Evolutionary conservation across 2,888 invertebrate species (phyloP).

Genomic region (Tetheella fluctuosa): DNA sequence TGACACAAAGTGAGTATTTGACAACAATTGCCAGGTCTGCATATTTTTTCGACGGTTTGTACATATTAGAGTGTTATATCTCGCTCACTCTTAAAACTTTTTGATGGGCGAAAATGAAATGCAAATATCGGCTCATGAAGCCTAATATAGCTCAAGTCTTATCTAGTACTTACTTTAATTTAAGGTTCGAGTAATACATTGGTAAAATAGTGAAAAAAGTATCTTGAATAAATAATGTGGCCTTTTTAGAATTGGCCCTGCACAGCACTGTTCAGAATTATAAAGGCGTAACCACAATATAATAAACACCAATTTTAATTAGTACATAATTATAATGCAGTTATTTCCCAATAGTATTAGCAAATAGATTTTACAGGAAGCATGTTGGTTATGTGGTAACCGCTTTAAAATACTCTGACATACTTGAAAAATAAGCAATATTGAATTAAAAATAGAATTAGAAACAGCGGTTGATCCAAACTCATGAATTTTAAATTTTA

Average conservation of each 20-base stretch:
- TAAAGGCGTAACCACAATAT: constrained; percentile 1
- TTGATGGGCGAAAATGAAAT: background rate
- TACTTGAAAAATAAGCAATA: background rate
- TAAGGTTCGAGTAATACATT: too few relatives aligned
- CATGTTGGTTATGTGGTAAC: background rate
- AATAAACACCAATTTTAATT: constrained; percentile 4
- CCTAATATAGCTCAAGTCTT: background rate
- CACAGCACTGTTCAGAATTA: background rate
- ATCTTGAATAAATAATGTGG: background rate
- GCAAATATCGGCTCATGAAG: background rate
- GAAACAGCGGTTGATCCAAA: too few relatives aligned
- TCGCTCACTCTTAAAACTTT: background rate
- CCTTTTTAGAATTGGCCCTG: background rate
- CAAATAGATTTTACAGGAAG: background rate
- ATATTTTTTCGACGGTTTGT: background rate
- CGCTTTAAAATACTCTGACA: background rate
- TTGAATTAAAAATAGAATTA: background rate
- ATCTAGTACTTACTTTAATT: constrained; percentile 1
- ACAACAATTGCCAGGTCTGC: background rate
- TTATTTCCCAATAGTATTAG: background rate
- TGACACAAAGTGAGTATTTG: too few relatives aligned
- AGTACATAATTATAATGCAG: background rate
- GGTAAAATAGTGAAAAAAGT: background rate
- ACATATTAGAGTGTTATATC: background rate
- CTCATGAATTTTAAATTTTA: too few relatives aligned